Evolutionary conservation across 1,140 invertebrate species (phyloP).

Genomic region (Phymastichus coffea): DNA sequence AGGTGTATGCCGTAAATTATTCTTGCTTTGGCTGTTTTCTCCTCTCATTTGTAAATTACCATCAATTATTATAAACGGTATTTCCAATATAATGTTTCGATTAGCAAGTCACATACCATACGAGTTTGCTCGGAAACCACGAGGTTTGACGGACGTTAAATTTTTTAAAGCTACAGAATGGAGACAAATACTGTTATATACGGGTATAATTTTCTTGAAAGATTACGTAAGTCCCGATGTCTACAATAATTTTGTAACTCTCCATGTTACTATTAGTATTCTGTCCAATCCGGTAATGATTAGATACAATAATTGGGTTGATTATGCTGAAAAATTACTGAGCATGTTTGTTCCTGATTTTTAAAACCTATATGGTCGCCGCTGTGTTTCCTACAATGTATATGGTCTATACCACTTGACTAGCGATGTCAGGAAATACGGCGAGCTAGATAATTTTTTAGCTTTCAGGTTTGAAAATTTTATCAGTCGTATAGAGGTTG

Average conservation of each 20-base stretch:
- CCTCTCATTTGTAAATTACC: constrained; percentile 18
- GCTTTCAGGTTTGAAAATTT: constrained; percentile 16
- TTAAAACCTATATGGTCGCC: neutral
- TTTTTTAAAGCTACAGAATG: constrained; percentile 56
- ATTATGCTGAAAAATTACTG: constrained; percentile 20
- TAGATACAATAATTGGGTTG: neutral
- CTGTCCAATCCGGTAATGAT: neutral
- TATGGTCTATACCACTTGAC: neutral
- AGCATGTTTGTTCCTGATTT: constrained; percentile 18
- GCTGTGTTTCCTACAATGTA: constrained; percentile 3
- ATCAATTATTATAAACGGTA: constrained; percentile 1
- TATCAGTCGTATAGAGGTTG: neutral
- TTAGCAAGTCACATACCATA: constrained; percentile 32
- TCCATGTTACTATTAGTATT: constrained; percentile 43
- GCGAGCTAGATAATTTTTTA: constrained; percentile 4
- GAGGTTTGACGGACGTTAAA: constrained; percentile 41
- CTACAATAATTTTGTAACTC: constrained; percentile 43
- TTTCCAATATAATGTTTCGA: neutral
- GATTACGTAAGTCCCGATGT: constrained; percentile 34
- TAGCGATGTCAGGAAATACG: constrained; percentile 1
- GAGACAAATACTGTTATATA: constrained; percentile 52
- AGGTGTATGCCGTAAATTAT: constrained; percentile 39
- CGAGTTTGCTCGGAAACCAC: constrained; percentile 49
- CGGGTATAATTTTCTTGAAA: constrained; percentile 46
- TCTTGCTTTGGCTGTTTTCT: constrained; percentile 38